phyloP scores from a whole-genome alignment of 2,888 invertebrate species.

The Himalopsyche japonica region DNA sequence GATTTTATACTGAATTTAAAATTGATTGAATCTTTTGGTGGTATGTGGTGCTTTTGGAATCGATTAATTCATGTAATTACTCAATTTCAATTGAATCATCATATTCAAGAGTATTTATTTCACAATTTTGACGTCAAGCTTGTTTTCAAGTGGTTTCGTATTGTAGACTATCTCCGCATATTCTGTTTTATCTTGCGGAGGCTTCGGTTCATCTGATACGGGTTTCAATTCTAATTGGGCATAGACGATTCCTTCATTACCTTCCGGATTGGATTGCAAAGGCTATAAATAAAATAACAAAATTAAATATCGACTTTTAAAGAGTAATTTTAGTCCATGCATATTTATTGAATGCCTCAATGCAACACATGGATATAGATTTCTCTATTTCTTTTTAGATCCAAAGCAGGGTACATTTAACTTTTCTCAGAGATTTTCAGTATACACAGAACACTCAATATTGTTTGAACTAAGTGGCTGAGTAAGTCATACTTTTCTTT shows the following conservation, averaged over 20 bases:
- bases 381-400: no score
- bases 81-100: background rate
- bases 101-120: background rate
- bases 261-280: conserved; percentile 48
- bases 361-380: no score
- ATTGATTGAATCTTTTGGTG: background rate
- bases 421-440: no score
- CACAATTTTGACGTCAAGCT: conserved; percentile 26
- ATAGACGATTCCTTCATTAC: conserved; percentile 70
- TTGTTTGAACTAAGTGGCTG: no score
- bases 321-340: no score
- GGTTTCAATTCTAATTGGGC: conserved; percentile 70
- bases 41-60: background rate
- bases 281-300: conserved; percentile 44
- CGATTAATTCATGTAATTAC: background rate
- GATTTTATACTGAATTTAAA: no score
- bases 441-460: no score
- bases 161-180: conserved; percentile 84
- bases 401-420: no score
- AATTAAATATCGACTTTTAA: background rate
- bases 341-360: no score
- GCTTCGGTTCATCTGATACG: conserved; percentile 42
- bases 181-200: conserved; percentile 69
- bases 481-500: no score
- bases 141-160: conserved; percentile 54